These are phyloP conservation scores for Rynchops niger DNA, from an alignment of 2,113 vertebrate genomes.

Conservation along the genomic window DNA sequence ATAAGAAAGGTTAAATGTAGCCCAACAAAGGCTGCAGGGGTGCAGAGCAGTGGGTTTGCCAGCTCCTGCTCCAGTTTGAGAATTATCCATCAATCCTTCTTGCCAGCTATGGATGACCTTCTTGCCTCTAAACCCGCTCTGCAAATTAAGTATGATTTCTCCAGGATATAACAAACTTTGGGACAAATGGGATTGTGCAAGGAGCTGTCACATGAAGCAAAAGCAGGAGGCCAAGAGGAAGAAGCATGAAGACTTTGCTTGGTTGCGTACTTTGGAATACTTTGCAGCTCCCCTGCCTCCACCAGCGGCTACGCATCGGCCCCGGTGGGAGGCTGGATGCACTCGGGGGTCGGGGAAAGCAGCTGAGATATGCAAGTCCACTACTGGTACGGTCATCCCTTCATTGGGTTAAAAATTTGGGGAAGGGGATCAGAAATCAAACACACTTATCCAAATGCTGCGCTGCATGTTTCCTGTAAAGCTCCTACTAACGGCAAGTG, in stretches of 20 bases:
- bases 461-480: background rate
- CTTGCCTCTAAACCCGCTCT: background rate
- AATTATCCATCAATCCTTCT: background rate
- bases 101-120: background rate
- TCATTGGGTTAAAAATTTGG: background rate
- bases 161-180: background rate
- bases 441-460: background rate
- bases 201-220: background rate
- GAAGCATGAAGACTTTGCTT: background rate
- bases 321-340: background rate
- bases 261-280: background rate
- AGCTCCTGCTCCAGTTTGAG: background rate
- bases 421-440: background rate
- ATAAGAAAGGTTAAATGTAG: background rate
- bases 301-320: background rate
- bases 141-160: background rate
- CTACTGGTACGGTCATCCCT: background rate
- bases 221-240: background rate
- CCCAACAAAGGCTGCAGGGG: background rate
- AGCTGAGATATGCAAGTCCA: background rate
- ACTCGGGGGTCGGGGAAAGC: background rate
- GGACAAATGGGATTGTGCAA: background rate
- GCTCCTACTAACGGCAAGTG: background rate
- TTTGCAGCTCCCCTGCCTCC: background rate
- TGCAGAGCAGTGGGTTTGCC: background rate